A percentile compares a stretch with the other conserved stretches of the same genome.
Conservation (phyloP, 2,113 vertebrate species). For the Clarias magur region DNA sequence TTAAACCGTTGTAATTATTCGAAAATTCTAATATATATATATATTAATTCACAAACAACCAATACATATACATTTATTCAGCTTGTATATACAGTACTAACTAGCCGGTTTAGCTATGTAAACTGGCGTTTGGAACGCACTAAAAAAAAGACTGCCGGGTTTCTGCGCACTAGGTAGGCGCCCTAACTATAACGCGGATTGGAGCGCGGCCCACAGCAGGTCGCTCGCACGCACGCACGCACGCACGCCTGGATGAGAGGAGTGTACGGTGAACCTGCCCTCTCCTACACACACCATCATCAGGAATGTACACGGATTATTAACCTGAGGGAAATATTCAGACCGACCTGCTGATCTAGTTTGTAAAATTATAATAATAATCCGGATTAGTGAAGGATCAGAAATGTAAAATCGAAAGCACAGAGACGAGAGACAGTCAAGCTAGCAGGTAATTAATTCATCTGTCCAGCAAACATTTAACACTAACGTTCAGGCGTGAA, state of each 20-base stretch:
- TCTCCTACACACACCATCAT: neutral
- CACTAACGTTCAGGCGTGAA: neutral
- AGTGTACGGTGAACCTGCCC: neutral
- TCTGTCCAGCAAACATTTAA: too few species aligned
- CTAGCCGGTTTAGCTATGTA: neutral
- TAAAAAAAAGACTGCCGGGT: neutral
- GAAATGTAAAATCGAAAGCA: neutral
- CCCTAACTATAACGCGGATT: neutral
- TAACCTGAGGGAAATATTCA: neutral
- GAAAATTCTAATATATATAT: too few species aligned
- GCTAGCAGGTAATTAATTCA: neutral
- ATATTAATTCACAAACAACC: too few species aligned
- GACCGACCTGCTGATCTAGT: neutral
- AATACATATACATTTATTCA: too few species aligned
- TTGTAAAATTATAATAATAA: conserved; percentile 8
- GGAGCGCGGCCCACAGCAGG: neutral
- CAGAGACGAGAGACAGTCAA: too few species aligned
- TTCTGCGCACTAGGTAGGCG: neutral
- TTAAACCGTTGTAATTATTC: too few species aligned
- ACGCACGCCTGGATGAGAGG: neutral
- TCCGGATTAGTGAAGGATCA: neutral
- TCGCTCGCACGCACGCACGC: too few species aligned
- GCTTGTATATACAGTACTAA: neutral
- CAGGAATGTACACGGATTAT: neutral
- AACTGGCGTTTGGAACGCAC: neutral